Base-by-base conservation (phyloP, 2,113 vertebrate genomes). In the Vireo altiloquus region DNA sequence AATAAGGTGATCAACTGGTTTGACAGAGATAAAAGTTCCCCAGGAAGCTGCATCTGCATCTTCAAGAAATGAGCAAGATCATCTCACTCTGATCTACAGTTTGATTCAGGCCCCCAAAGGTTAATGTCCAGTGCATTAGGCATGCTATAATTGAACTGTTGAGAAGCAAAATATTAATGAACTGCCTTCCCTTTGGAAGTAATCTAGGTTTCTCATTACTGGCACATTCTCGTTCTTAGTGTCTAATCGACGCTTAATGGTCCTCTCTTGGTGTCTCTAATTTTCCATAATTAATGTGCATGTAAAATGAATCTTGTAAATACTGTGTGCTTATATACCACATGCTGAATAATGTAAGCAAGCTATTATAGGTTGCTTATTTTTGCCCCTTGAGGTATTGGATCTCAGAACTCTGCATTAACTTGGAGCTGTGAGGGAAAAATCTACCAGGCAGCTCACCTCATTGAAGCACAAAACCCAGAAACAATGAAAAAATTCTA, bases 151-250 rank as follows among this genome's bases (percentile, higher is more conserved):
- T 93, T 97, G 96, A 97, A 97, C 92, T 96, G 69, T 96, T 96
- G 96, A 97, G 93, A 97, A 97, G 96, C 89, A 97, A 97, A 97
- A 96, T 96, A 95, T 95, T 98, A 98, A 98, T 97, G 96, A 97
- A 96, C 91, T 96, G 66, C 74, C 85, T 90, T 97, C 96, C 95
- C 92, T 97, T 96, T 97, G 92, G 96, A 97, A 95, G 84, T 94
- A 96, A 97, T 97, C 89, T 96, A 71, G 57, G 86, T 83, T 97
- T 78, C 76, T 94, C 94, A 95, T 87, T 97, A 91, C 81, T 54
- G 85, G 54, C 77, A 82, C 95, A 81, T 77, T 93, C 94, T 87
- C 93, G 94, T 94, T 97, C 96, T 94, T 92, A 86, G 82, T 95
- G 77, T 96, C 84, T 97, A 96, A 98, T 96, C 16, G 77, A 68